Conservation (phyloP, 2,113 vertebrate species). For the Sarotherodon lohbergeri region DNA sequence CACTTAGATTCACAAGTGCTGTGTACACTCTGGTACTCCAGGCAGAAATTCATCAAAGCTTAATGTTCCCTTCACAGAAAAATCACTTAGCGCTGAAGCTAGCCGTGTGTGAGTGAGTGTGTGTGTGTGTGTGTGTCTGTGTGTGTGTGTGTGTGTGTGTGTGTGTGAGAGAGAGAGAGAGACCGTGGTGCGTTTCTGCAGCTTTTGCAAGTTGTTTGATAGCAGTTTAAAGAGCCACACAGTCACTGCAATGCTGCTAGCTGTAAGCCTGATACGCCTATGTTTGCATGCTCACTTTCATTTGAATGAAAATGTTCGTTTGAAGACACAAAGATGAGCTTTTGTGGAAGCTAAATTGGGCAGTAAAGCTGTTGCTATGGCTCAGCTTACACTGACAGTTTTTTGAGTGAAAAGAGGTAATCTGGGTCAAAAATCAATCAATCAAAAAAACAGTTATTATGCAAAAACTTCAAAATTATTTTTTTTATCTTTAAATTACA, state of each 20-base stretch:
- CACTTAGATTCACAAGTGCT: slow-evolving; percentile 51
- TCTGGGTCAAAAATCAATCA: neutral
- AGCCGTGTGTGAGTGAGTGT: neutral
- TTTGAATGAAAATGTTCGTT: neutral
- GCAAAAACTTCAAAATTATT: neutral
- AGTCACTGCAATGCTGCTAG: neutral
- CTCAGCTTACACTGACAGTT: neutral
- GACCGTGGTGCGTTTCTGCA: neutral
- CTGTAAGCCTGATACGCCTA: neutral
- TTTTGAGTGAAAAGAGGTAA: neutral
- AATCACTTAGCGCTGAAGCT: slow-evolving; percentile 44
- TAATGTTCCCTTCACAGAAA: slow-evolving; percentile 51
- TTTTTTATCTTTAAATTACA: neutral
- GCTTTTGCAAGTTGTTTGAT: slow-evolving; percentile 25
- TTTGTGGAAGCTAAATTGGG: neutral
- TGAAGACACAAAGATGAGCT: neutral
- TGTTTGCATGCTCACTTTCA: neutral
- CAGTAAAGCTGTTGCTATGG: neutral
- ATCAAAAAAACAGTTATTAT: neutral
- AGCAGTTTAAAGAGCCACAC: slow-evolving; percentile 2
- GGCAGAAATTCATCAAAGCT: slow-evolving; percentile 63
- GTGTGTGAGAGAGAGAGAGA: neutral
- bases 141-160: neutral
- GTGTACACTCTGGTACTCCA: slow-evolving; percentile 36
- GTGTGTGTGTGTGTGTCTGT: neutral